A percentile compares a stretch with the other conserved stretches of the same genome.
Evolutionary conservation across 2,888 invertebrate genomes (phyloP).

Genomic region (Leptinotarsa rubiginosa): DNA sequence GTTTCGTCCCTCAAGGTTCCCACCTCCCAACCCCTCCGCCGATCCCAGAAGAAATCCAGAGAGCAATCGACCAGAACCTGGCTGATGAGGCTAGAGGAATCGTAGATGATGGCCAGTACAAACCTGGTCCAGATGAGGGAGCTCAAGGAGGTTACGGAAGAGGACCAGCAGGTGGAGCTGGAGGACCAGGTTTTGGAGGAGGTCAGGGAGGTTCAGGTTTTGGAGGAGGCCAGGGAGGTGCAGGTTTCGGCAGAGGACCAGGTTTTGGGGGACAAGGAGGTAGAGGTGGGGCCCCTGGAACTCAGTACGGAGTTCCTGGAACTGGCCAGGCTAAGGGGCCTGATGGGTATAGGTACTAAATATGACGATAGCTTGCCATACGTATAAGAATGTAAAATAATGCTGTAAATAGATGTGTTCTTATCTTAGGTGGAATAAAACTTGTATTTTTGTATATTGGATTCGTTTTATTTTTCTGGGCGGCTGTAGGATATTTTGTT

Average conservation of each 20-base stretch:
- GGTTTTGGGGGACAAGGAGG: slow-evolving; percentile 35
- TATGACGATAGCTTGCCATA: slow-evolving; percentile 40
- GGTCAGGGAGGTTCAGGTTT: slow-evolving; percentile 28
- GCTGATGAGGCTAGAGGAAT: slow-evolving; percentile 57
- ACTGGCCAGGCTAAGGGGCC: slow-evolving; percentile 41
- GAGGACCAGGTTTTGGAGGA: slow-evolving; percentile 26
- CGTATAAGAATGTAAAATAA: slow-evolving; percentile 36
- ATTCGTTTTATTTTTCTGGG: background rate
- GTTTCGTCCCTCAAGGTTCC: slow-evolving; percentile 69
- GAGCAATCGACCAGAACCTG: slow-evolving; percentile 57
- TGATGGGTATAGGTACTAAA: slow-evolving; percentile 54
- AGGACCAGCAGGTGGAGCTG: slow-evolving; percentile 33
- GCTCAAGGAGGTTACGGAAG: slow-evolving; percentile 26
- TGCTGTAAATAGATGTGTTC: slow-evolving; percentile 41
- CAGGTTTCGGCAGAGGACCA: slow-evolving; percentile 32
- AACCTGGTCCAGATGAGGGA: slow-evolving; percentile 49
- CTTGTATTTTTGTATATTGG: background rate
- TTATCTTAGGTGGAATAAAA: slow-evolving; percentile 41
- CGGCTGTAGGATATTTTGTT: background rate
- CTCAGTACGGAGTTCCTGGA: slow-evolving; percentile 48
- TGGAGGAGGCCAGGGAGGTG: slow-evolving; percentile 37
- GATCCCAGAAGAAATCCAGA: slow-evolving; percentile 71
- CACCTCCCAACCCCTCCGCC: slow-evolving; percentile 73
- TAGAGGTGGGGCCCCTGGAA: slow-evolving; percentile 22
- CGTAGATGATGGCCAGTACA: slow-evolving; percentile 56